Evolutionary conservation across 30 jellyfish, hydroid and myxozoan genomes (phyloP), one percentile per base, ranked within the genome.

Genomic region (Turritopsis dohrnii): DNA sequence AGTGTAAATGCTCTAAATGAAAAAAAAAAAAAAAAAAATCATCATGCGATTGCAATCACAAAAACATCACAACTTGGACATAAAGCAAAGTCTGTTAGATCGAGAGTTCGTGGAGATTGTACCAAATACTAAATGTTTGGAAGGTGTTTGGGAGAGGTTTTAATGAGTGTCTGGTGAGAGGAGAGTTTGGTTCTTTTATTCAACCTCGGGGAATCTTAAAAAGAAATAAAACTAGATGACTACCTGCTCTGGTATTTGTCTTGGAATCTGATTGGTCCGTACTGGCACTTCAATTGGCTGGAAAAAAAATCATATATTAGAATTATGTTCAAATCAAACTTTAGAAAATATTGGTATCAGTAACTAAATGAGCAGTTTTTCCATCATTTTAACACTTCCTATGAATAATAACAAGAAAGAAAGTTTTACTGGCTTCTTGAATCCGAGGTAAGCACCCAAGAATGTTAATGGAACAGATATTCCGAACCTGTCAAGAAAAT

Each of bases 171-270:
- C n/a, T n/a, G n/a, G n/a, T n/a, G n/a, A n/a, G n/a, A n/a, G n/a
- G n/a, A n/a, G n/a, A n/a, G n/a, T n/a, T n/a, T n/a, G n/a, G n/a
- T n/a, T n/a, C n/a, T n/a, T n/a, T n/a, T n/a, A n/a, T n/a, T n/a
- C n/a, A n/a, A n/a, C n/a, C n/a, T n/a, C n/a, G n/a, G n/a, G n/a
- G n/a, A n/a, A n/a, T n/a, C n/a, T n/a, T n/a, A n/a, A n/a, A n/a
- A n/a, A n/a, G n/a, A n/a, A n/a, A n/a, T n/a, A n/a, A n/a, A n/a
- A n/a, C n/a, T n/a, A n/a, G n/a, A n/a, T n/a, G n/a, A n/a, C 52
- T 65, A 88, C 98, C 95, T 93, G 96, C 66, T 93, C 96, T 9
- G 98, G 98, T 41, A 93, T 83, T 82, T 93, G 98, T 72, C 98
- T 86, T 24, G 98, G 98, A 9, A 93, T 93, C 79, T 93, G 98